phyloP scores from a whole-genome alignment of 2,888 invertebrate species.

The Gymnoscelis rufifasciata region DNA sequence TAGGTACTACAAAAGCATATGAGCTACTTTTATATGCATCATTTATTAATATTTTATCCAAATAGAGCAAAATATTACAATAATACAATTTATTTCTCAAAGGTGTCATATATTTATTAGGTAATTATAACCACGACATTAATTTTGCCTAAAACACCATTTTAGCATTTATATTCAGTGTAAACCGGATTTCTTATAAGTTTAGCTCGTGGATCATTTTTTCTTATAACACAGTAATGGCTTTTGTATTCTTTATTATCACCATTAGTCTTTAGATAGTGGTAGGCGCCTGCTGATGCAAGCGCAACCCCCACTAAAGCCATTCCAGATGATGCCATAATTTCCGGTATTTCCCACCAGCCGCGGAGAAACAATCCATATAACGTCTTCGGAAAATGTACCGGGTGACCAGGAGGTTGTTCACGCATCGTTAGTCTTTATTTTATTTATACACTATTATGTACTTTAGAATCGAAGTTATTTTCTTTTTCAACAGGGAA shows the following conservation, averaged over 20 bases:
- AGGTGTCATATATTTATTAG: too few relatives aligned
- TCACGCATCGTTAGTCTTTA: too few relatives aligned
- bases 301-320: conserved; percentile 76
- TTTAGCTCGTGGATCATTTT: conserved; percentile 81
- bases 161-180: conserved; percentile 37
- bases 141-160: background rate
- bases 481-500: too few relatives aligned
- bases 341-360: conserved; percentile 86
- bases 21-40: too few relatives aligned
- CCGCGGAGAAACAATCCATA: conserved; percentile 49
- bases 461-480: too few relatives aligned
- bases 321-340: conserved; percentile 79
- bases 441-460: too few relatives aligned
- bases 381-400: conserved; percentile 46
- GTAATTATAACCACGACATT: too few relatives aligned
- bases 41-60: too few relatives aligned
- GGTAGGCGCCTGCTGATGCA: conserved; percentile 62
- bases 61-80: too few relatives aligned
- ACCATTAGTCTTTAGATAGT: conserved; percentile 76
- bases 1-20: too few relatives aligned
- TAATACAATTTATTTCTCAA: too few relatives aligned
- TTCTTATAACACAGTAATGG: conserved; percentile 79
- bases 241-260: conserved; percentile 82
- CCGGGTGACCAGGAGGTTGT: conserved; percentile 35
- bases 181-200: conserved; percentile 51